Evolutionary conservation across 2,888 invertebrate species (phyloP).

Genomic region (Panopea generosa): DNA sequence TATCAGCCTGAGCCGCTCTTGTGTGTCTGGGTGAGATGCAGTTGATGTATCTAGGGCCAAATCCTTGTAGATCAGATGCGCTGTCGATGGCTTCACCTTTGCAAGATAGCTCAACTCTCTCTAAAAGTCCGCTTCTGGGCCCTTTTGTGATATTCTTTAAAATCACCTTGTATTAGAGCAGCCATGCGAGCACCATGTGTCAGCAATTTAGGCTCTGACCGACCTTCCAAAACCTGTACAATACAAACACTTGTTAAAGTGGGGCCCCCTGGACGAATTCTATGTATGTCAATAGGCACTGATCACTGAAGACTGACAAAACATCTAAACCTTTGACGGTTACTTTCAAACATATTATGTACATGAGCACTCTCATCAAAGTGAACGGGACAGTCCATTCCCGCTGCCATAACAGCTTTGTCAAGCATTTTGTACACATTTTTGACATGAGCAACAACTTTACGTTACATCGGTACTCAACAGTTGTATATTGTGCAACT

Average conservation of each 20-base stretch:
- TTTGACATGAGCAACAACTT: not conserved
- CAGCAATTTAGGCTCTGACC: slow-evolving; percentile 28
- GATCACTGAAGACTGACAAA: slow-evolving; percentile 27
- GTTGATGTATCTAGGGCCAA: slow-evolving; percentile 39
- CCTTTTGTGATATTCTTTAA: slow-evolving; percentile 53
- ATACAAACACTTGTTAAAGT: slow-evolving; percentile 30
- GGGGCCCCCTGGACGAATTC: slow-evolving; percentile 48
- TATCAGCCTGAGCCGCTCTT: slow-evolving; percentile 42
- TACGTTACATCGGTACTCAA: not conserved
- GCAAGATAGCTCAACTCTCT: slow-evolving; percentile 31
- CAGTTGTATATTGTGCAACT: slow-evolving; percentile 1
- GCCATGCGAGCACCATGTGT: slow-evolving; percentile 35
- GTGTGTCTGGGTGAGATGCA: slow-evolving; percentile 37
- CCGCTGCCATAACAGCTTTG: not conserved
- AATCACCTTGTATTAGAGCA: slow-evolving; percentile 10
- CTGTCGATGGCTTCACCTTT: slow-evolving; percentile 26
- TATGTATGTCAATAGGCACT: slow-evolving; percentile 37
- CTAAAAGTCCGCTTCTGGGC: slow-evolving; percentile 34
- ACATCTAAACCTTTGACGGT: slow-evolving; percentile 26
- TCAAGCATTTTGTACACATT: not conserved
- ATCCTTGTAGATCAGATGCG: slow-evolving; percentile 51
- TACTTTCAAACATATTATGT: slow-evolving; percentile 17
- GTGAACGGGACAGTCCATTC: not conserved
- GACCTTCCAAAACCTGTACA: slow-evolving; percentile 9
- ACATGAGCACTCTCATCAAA: slow-evolving; percentile 37